phyloP scores from a whole-genome alignment of 2,113 vertebrate genomes.

The Pachycephala philippinensis region DNA sequence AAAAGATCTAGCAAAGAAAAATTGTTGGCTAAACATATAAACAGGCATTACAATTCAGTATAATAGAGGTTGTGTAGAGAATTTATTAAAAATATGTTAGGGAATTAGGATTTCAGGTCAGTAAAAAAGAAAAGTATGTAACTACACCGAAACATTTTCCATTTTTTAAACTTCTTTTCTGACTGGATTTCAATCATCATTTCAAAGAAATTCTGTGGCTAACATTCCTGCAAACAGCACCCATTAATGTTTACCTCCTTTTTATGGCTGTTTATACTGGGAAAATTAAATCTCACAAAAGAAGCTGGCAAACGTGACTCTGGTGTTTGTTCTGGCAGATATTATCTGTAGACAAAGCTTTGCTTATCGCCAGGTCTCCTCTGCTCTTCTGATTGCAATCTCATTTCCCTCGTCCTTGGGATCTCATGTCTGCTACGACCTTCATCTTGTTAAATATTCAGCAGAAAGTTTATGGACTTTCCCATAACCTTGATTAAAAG shows the following conservation, averaged over 20 bases:
- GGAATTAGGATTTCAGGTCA: background rate
- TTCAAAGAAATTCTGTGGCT: slow-evolving; percentile 12
- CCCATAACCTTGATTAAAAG: slow-evolving; percentile 75
- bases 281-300: slow-evolving; percentile 55
- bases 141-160: background rate
- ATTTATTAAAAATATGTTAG: background rate
- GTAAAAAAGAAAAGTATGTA: background rate
- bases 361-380: slow-evolving; percentile 61
- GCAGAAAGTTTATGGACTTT: slow-evolving; percentile 72
- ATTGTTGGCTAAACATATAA: background rate
- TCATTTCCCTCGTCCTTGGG: slow-evolving; percentile 72
- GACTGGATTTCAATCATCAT: slow-evolving; percentile 24
- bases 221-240: background rate
- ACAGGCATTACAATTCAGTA: background rate
- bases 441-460: slow-evolving; percentile 75
- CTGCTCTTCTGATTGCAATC: slow-evolving; percentile 69
- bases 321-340: slow-evolving; percentile 59
- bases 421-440: slow-evolving; percentile 58
- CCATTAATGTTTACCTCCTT: slow-evolving; percentile 42
- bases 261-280: slow-evolving; percentile 33
- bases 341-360: slow-evolving; percentile 64
- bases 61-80: background rate
- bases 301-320: slow-evolving; percentile 22
- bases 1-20: background rate
- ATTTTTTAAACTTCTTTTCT: background rate